A percentile compares a stretch with the other conserved stretches of the same genome.
Evolutionary conservation across 2,113 vertebrate genomes (phyloP).

Genomic region (Cynoglossus semilaevis): DNA sequence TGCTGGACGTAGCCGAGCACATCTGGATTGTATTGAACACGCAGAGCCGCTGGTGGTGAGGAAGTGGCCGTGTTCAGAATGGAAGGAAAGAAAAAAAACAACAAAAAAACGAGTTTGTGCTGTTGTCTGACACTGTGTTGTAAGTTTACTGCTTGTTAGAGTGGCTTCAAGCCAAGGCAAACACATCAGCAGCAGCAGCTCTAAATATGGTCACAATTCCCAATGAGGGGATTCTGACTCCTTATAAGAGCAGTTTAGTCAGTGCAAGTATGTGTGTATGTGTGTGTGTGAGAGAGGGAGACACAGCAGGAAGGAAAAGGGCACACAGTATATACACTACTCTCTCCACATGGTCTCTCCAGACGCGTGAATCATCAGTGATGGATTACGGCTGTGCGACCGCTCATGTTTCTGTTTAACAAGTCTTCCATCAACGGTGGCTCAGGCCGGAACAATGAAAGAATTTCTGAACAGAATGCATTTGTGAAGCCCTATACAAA

Average conservation of each 20-base stretch:
- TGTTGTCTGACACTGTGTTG: constrained; percentile 36
- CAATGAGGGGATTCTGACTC: constrained; percentile 73
- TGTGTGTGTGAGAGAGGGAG: constrained; percentile 17
- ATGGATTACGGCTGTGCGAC: constrained; percentile 4
- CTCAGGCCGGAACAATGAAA: no score
- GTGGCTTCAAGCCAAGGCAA: constrained; percentile 65
- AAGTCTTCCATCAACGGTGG: background rate
- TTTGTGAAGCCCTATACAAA: no score
- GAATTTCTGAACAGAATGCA: no score
- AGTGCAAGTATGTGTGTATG: constrained; percentile 37
- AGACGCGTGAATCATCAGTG: constrained; percentile 64
- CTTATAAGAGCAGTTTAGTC: constrained; percentile 77
- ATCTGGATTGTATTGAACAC: constrained; percentile 66
- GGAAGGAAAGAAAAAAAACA: no score
- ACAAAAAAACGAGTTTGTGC: constrained; percentile 40
- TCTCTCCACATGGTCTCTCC: constrained; percentile 60
- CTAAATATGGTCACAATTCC: constrained; percentile 82
- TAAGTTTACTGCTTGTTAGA: constrained; percentile 57
- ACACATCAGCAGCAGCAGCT: constrained; percentile 63
- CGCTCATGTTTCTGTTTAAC: constrained; percentile 6
- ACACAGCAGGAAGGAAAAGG: constrained; percentile 31
- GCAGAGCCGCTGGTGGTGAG: constrained; percentile 19
- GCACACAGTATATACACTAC: constrained; percentile 39
- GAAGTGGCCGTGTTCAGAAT: constrained; percentile 60
- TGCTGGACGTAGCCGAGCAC: constrained; percentile 37